Evolutionary conservation across 2,113 vertebrate genomes (phyloP).

Genomic region (Sinocyclocheilus grahami): DNA sequence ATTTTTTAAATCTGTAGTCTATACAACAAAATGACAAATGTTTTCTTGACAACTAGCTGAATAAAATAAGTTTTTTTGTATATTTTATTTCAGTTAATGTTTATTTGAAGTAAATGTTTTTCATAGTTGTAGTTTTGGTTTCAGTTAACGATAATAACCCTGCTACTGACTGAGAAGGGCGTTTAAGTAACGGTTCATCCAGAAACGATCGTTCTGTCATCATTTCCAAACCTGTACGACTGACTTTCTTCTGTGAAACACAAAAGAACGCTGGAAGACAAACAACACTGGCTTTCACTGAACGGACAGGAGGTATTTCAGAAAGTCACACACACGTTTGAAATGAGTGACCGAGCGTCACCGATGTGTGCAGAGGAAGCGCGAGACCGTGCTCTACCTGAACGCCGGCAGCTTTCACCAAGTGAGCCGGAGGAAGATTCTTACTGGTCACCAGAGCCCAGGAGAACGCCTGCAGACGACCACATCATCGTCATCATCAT

Average conservation of each 20-base stretch:
- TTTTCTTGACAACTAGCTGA: no score
- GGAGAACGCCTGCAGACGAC: constrained; percentile 78
- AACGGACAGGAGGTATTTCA: no score
- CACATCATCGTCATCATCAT: not conserved
- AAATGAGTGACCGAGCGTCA: no score
- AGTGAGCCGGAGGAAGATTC: constrained; percentile 94
- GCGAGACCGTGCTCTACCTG: constrained; percentile 68
- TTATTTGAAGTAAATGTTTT: no score
- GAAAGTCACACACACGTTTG: not conserved
- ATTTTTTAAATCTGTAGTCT: no score
- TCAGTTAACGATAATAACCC: no score
- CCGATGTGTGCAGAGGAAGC: no score
- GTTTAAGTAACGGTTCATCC: not conserved
- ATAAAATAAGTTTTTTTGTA: no score
- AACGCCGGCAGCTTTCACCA: constrained; percentile 86
- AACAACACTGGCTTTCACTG: not conserved
- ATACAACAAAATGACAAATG: no score
- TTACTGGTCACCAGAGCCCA: constrained; percentile 99
- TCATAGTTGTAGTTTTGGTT: no score
- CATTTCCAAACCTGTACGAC: not conserved
- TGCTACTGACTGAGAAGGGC: not conserved
- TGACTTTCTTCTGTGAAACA: not conserved
- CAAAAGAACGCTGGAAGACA: not conserved
- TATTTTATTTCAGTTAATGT: no score
- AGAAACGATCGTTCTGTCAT: not conserved